These are phyloP conservation scores for Sphenodon punctatus DNA, from an alignment of 2,797 vertebrate species.

Conservation along the genomic window DNA sequence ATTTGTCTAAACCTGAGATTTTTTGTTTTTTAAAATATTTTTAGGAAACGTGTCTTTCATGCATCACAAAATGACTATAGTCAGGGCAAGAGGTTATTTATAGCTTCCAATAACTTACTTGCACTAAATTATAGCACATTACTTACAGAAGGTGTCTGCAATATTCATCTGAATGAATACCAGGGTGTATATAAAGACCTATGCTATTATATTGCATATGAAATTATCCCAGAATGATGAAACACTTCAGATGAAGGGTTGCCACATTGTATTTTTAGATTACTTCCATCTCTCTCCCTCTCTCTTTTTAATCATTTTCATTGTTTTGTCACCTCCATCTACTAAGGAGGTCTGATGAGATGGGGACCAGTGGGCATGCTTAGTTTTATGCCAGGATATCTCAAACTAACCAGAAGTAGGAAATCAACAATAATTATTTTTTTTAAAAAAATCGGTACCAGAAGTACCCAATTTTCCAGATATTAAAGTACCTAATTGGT, in stretches of 20 bases:
- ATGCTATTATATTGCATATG: constrained; percentile 30
- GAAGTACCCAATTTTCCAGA: too few species aligned
- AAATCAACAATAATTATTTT: too few species aligned
- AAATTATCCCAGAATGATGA: constrained; percentile 61
- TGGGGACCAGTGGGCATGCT: not conserved
- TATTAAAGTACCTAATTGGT: too few species aligned
- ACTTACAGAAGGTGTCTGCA: constrained; percentile 18
- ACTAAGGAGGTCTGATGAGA: constrained; percentile 2
- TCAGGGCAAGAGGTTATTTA: constrained; percentile 48
- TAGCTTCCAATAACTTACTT: constrained; percentile 60
- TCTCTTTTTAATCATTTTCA: constrained; percentile 47
- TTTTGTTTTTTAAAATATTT: not conserved
- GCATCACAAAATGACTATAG: constrained; percentile 40
- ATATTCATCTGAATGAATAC: constrained; percentile 55
- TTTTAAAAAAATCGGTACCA: too few species aligned
- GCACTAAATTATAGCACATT: constrained; percentile 34
- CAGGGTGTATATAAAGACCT: constrained; percentile 37
- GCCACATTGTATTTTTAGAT: constrained; percentile 51
- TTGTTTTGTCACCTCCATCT: constrained; percentile 36
- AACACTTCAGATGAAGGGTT: constrained; percentile 45
- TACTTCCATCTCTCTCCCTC: constrained; percentile 60
- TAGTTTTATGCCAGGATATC: not conserved
- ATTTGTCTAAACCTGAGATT: constrained; percentile 7
- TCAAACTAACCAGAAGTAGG: not conserved
- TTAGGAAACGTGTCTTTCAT: constrained; percentile 46